Evolutionary conservation across 1,140 invertebrate species (phyloP), one percentile per base, ranked within the genome.

Genomic region (Helicoverpa armigera): DNA sequence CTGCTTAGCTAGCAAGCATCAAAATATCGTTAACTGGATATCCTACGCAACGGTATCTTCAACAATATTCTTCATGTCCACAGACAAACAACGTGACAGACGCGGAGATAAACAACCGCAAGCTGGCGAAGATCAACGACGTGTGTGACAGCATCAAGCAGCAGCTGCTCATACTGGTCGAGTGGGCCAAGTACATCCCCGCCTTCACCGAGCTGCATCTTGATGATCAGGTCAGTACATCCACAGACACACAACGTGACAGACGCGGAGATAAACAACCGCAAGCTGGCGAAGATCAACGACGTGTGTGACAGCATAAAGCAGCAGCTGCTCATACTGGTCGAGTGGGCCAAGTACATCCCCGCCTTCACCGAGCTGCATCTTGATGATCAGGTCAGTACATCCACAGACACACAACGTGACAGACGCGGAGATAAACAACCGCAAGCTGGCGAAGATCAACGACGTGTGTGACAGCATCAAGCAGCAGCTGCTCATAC

Each of bases 301-400:
- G 99, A 99, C 93, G 98, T 99, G 12, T 99, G 98, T 90, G 98
- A 99, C 82, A 99, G 98, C 5, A 99, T 99, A 98, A 99, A 99
- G 90, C 98, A 99, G 87, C 99, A 99, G 92, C 95, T 99, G 31
- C 95, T 99, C 3, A 98, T 99, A 74, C 96, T 99, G 7, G 99
- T 99, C 2, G 98, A 99, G 95, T 99, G 99, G 99, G 99, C 99
- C 72, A 99, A 99, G 95, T 99, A 98, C 91, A 99, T 99, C 88
- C 98, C 98, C 12, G 98, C 98, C 70, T 99, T 99, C 94, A 97
- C 97, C 79, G 98, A 99, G 86, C 96, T 99, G n/a, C 96, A 97
- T 43, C 94, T 99, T 1, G 98, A 99, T 91, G 99, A 99, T 94
- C 98, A 98, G 96, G 98, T 98, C 10, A 60, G 58, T 23, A 23